Percentiles rank a stretch among this genome's conserved stretches.
phyloP scores from a whole-genome alignment of 2,113 vertebrate species.

The Hiodon alosoides region DNA sequence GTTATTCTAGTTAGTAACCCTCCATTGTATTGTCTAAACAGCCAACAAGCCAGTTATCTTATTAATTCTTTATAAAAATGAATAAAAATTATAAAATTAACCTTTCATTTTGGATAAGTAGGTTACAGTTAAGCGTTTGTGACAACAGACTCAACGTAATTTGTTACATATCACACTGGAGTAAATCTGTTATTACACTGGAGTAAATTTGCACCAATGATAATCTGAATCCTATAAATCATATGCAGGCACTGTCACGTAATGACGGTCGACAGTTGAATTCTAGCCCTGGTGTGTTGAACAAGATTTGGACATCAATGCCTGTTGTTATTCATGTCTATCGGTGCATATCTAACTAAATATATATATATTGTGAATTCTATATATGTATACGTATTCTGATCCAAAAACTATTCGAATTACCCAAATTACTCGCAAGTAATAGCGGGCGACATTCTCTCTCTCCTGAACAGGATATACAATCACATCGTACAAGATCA shows the following conservation, averaged over 20 bases:
- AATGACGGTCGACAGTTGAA: slow-evolving; percentile 19
- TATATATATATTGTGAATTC: too few species aligned
- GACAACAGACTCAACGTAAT: not conserved
- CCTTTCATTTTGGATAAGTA: not conserved
- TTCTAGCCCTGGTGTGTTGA: slow-evolving; percentile 25
- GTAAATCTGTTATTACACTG: slow-evolving; percentile 16
- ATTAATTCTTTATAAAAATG: not conserved
- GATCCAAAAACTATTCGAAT: too few species aligned
- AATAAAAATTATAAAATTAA: not conserved
- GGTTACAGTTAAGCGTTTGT: not conserved
- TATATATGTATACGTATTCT: too few species aligned
- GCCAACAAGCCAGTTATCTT: not conserved
- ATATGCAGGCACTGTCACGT: slow-evolving; percentile 19
- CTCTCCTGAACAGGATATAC: too few species aligned
- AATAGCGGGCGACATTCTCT: too few species aligned
- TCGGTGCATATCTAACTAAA: not conserved
- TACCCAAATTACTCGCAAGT: too few species aligned
- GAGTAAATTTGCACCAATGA: slow-evolving; percentile 29
- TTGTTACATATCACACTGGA: too few species aligned
- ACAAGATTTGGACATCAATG: slow-evolving; percentile 46
- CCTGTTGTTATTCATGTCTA: not conserved
- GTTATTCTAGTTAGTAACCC: not conserved
- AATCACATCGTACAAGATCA: too few species aligned
- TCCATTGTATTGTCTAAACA: not conserved
- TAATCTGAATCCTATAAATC: slow-evolving; percentile 35